phyloP scores from a whole-genome alignment of 2,113 vertebrate species.

The Sinocyclocheilus anshuiensis region DNA sequence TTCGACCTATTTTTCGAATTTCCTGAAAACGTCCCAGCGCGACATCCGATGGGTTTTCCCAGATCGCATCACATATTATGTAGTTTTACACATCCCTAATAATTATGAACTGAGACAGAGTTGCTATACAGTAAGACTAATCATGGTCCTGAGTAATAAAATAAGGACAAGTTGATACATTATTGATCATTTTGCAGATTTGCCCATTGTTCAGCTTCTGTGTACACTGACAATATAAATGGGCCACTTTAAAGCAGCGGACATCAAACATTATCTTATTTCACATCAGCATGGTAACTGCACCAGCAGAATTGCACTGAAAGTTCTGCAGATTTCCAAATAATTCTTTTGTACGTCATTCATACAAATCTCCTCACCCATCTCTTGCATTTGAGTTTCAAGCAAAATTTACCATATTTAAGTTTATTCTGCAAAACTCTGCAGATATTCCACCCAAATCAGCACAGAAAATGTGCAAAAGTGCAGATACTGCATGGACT shows the following conservation, averaged over 20 bases:
- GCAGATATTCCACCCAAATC: neutral
- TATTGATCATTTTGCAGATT: neutral
- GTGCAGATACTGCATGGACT: conserved; percentile 3
- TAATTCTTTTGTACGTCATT: neutral
- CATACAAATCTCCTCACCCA: neutral
- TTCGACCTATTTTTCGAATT: too few relatives aligned
- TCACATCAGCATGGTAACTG: neutral
- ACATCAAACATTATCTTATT: neutral
- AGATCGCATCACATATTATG: neutral
- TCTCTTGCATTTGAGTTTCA: neutral
- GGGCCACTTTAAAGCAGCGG: neutral
- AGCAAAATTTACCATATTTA: neutral
- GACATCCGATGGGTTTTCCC: too few relatives aligned
- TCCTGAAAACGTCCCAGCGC: too few relatives aligned
- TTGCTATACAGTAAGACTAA: neutral
- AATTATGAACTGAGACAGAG: neutral
- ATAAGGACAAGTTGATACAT: neutral
- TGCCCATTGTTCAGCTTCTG: neutral
- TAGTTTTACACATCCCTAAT: neutral
- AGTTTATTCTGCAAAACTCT: neutral
- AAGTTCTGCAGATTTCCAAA: neutral
- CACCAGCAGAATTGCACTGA: neutral
- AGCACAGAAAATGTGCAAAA: neutral
- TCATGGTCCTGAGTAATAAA: neutral
- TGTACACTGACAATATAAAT: neutral